Evolutionary conservation across 2,888 invertebrate genomes (phyloP), one percentile per base, ranked within the genome.

Genomic region (Serripes groenlandicus): DNA sequence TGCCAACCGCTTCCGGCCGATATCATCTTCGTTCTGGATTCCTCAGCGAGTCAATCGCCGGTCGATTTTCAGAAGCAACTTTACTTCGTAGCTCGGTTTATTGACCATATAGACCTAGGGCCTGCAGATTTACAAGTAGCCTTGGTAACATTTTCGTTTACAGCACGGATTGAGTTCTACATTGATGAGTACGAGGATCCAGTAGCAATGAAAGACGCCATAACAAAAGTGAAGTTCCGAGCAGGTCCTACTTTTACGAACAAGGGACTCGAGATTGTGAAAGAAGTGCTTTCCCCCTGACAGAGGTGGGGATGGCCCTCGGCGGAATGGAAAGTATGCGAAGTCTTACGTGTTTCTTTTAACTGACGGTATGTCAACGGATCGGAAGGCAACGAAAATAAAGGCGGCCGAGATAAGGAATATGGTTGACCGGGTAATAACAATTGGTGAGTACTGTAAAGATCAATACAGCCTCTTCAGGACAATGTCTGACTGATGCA

Each of bases 1-100:
- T 81, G 81, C 37, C 71, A 75, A 26, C 75, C 80, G 3, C 69
- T 62, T 5, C 81, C 81, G 3, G 81, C 81, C 11, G 81, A 81
- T n/a, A 68, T 76, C 18, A 68, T 81, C 49, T 75, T 81, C 52
- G 68, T 81, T 5, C 52, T 81, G 30, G 81, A 81, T 42, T 76
- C 81, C 1, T 81, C 81, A 9, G 21, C 76, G 3, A 81, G 81
- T 52, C 62, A 66, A 66, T 68, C 76, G 0, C 58, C 71, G 37
- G 9, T 56, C 49, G 35, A 81, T 4, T 79, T 79, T 70, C 28
- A 34, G 18, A 74, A 74, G 35, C 74, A 79, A 28, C 58, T 79
- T 18, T 49, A 79, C 30, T 79, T 79, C 42, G 62, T 79, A 18
- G 49, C 69, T 18, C 58, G 49, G 28, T 79, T 79, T 56, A 58